These are phyloP conservation scores for Echinops telfairi DNA, from an alignment of 2,113 vertebrate genomes.

Conservation along the genomic window DNA sequence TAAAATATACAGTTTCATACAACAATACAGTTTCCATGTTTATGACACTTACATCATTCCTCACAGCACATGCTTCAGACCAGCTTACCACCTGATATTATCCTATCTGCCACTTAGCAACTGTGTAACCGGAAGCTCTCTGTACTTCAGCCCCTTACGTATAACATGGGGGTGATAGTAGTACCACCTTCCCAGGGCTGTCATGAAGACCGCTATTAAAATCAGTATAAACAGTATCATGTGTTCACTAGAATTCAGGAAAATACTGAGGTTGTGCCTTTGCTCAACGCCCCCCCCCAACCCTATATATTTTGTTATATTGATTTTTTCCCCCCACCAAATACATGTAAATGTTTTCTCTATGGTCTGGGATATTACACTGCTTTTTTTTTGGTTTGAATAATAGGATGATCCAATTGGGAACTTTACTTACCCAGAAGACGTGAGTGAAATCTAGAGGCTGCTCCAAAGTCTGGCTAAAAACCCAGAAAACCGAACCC, in stretches of 20 bases:
- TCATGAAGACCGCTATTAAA: background rate
- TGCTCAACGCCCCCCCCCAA: background rate
- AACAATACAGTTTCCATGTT: too few relatives aligned
- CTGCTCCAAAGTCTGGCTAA: background rate
- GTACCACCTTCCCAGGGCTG: too few relatives aligned
- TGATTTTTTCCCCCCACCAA: background rate
- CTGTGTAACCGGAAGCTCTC: too few relatives aligned
- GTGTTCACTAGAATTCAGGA: background rate
- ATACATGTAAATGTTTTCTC: conserved; percentile 29
- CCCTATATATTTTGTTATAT: background rate
- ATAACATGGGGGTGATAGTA: too few relatives aligned
- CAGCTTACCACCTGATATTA: too few relatives aligned
- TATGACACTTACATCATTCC: too few relatives aligned
- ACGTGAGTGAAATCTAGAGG: conserved; percentile 22
- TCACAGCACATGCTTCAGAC: too few relatives aligned
- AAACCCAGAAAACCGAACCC: too few relatives aligned
- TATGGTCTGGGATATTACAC: background rate
- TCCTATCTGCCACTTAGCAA: too few relatives aligned
- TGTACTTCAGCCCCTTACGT: too few relatives aligned
- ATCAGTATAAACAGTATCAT: conserved; percentile 5
- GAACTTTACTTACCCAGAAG: conserved; percentile 29
- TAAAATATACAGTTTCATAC: too few relatives aligned
- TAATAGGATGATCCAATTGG: conserved; percentile 59
- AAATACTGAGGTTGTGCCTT: background rate
- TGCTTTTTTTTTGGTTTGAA: conserved; percentile 17